phyloP scores from a whole-genome alignment of 2,888 invertebrate species.

The Conus canariensis region DNA sequence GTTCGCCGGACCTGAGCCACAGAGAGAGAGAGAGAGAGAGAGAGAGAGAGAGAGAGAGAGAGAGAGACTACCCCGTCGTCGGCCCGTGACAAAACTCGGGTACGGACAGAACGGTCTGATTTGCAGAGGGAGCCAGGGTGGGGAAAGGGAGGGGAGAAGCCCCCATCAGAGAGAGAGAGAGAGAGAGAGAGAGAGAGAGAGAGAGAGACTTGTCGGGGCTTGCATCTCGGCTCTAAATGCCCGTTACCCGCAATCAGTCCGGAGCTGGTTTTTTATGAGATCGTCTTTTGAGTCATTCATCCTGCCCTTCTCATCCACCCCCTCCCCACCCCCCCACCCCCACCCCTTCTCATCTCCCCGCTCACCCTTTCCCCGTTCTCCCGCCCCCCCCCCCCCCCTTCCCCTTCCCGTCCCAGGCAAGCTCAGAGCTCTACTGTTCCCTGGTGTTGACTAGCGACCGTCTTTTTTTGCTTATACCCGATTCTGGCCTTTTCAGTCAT shows the following conservation, averaged over 20 bases:
- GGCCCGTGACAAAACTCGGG: neutral
- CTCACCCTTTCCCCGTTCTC: neutral
- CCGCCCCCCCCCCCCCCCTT: neutral
- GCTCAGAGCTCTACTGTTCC: too few relatives aligned
- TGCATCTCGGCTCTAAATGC: slow-evolving; percentile 20
- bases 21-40: too few relatives aligned
- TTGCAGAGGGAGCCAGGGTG: neutral
- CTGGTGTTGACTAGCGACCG: neutral
- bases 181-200: neutral
- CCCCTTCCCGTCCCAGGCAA: neutral
- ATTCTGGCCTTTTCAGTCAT: slow-evolving; percentile 2
- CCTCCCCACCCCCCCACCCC: neutral
- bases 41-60: too few relatives aligned
- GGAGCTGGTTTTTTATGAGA: neutral
- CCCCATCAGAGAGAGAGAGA: neutral
- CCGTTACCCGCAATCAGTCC: slow-evolving; percentile 5
- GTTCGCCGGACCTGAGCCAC: neutral
- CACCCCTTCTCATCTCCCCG: neutral
- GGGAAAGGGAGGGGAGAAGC: neutral
- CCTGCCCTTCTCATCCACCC: neutral
- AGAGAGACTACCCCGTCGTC: too few relatives aligned
- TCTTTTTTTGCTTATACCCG: neutral
- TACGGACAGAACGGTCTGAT: neutral
- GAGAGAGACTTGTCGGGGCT: neutral
- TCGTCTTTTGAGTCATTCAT: slow-evolving; percentile 15